phyloP scores from a whole-genome alignment of 2,113 vertebrate species.

The Glaucidium brasilianum region DNA sequence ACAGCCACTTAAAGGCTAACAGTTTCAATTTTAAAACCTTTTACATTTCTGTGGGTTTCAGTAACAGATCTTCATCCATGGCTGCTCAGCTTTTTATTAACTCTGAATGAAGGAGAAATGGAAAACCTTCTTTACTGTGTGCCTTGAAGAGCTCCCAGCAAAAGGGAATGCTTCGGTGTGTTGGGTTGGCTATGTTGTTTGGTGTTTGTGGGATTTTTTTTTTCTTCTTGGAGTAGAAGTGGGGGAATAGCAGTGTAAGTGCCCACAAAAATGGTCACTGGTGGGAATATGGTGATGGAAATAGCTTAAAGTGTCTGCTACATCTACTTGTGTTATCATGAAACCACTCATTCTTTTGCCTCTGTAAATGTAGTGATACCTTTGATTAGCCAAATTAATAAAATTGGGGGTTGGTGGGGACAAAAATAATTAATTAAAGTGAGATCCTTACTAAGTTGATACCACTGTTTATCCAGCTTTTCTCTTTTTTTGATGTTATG shows the following conservation, averaged over 20 bases:
- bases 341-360: not conserved
- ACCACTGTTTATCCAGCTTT: not conserved
- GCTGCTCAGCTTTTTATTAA: not conserved
- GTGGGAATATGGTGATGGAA: not conserved
- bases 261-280: not conserved
- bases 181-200: not conserved
- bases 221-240: not conserved
- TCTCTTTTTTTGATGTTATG: not conserved
- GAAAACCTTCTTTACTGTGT: not conserved
- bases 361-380: not conserved
- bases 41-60: constrained; percentile 16
- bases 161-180: not conserved
- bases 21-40: constrained; percentile 5
- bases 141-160: not conserved
- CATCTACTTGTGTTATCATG: not conserved
- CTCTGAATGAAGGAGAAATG: not conserved
- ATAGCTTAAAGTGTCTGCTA: not conserved
- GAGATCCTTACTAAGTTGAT: not conserved
- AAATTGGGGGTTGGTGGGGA: not conserved
- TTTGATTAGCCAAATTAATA: not conserved
- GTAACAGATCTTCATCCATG: not conserved
- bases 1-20: not conserved
- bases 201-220: not conserved
- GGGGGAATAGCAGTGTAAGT: not conserved
- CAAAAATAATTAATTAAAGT: not conserved